Evolutionary conservation across 2,888 invertebrate genomes (phyloP), one percentile per base, ranked within the genome.

Genomic region (Melipona beecheii): DNA sequence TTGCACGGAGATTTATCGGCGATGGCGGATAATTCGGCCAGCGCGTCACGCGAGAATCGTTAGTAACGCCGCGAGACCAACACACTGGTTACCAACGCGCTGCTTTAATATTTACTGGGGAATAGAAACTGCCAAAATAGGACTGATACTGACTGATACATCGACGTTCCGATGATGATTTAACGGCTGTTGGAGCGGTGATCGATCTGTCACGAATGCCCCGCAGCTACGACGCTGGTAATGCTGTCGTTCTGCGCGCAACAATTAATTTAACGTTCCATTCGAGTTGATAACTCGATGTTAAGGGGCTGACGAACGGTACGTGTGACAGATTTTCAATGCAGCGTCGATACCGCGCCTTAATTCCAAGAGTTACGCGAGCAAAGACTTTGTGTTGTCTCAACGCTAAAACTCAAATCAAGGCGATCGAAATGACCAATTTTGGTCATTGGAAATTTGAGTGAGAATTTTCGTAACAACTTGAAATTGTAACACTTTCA

Each of bases 81-180:
- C 15, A n/a, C 27, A 6, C 36, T 50, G 21, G 11, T 50, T 52
- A 52, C 52, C 58, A 24, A 43, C 54, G 13, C 43, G 56, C 69
- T 56, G 24, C 27, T 56, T 13, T 19, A 64, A 58, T 75, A 58
- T 80, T 82, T 74, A 65, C n/a, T 27, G n/a, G 50, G 17, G 43
- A 50, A 49, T 43, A 31, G 54, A 56, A 43, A 31, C 31, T 72
- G 68, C 36, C 24, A 58, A 76, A 81, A 27, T 60, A 43, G 70
- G 11, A 6, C 36, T 31, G 58, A 71, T 43, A 6, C 36, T 31
- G 58, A 71, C 52, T 81, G 58, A 83, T 83, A 76, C 54, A 83
- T 83, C 83, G 65, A n/a, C 13, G 62, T 54, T n/a, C 15, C 31
- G 56, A 43, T 68, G 72, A 81, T 75, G 72, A 75, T 72, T 81